Base-by-base conservation (phyloP, 1,140 invertebrate genomes). In the Dryas iulia region DNA sequence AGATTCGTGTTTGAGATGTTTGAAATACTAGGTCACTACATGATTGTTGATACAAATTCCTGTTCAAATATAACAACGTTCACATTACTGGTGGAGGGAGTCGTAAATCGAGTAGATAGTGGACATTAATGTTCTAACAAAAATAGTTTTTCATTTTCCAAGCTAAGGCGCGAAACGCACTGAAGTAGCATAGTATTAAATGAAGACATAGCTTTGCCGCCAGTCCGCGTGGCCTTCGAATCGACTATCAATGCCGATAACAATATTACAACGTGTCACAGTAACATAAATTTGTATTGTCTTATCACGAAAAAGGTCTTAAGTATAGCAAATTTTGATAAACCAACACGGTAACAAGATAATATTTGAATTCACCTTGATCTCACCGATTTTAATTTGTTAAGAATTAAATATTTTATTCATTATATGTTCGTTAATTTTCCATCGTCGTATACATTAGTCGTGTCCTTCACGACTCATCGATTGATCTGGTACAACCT, bases 261-360 rank as follows among this genome's bases (percentile, higher is more conserved):
- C 82, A 82, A 79, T 84, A 82, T 79, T 79, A 81, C 78, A 72
- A 82, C 77, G 77, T 87, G 85, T 85, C 83, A 89, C 79, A 86
- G 76, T 90, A 86, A 87, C 85, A 91, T 87, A 90, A 86, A 87
- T 90, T 87, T 87, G 82, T 87, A 88, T 87, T 87, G 83, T 88
- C 85, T 89, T 91, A 89, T 89, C 87, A 83, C 74, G 73, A 79
- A 85, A 81, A 81, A 82, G 60, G 73, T 82, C 74, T 79, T 85
- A 84, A 75, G 73, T 71, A 76, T 70, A 68, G 69, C 83, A 69
- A 74, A 71, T 59, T 73, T 72, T 79, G 85, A 89, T 87, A 87
- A 81, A 57, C 53, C 59, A 52, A 62, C 83, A 70, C 81, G 71
- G 85, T 79, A 87, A 89, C 87, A 79, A 89, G 86, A 90, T 89